phyloP scores from a whole-genome alignment of 2,888 invertebrate species.

The Eumacrocentrus americanus region DNA sequence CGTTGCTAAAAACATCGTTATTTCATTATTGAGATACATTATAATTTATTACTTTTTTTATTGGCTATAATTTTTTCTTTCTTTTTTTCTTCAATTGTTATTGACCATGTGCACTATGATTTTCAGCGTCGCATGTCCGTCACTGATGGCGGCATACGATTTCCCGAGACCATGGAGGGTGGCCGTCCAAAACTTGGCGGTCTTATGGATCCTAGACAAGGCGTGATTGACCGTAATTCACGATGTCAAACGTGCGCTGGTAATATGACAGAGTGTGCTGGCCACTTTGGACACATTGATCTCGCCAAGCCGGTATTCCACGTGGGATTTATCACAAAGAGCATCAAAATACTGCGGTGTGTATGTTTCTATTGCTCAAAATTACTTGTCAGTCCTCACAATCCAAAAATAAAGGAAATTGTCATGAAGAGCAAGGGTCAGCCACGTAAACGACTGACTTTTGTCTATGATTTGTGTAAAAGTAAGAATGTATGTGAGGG shows the following conservation, averaged over 20 bases:
- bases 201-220: conserved; percentile 99
- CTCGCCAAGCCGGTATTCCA: conserved; percentile 98
- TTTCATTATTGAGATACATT: too few species aligned
- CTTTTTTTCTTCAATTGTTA: background rate
- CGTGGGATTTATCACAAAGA: conserved; percentile 96
- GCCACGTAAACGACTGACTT: conserved; percentile 90
- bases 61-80: background rate
- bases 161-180: conserved; percentile 98
- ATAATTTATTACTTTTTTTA: background rate
- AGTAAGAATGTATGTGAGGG: conserved; percentile 98
- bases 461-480: conserved; percentile 98
- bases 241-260: conserved; percentile 96
- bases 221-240: conserved; percentile 92
- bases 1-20: too few species aligned
- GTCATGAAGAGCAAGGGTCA: conserved; percentile 96
- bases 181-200: conserved; percentile 97
- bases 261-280: conserved; percentile 98
- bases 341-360: conserved; percentile 96
- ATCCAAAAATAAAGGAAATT: conserved; percentile 92
- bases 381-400: conserved; percentile 90
- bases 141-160: conserved; percentile 94
- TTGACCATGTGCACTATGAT: conserved; percentile 23
- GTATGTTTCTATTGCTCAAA: conserved; percentile 99
- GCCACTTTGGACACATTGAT: conserved; percentile 99
- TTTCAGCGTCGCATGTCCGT: conserved; percentile 94